Evolutionary conservation across 1,140 invertebrate genomes (phyloP).

Genomic region (Arctopsyche grandis): DNA sequence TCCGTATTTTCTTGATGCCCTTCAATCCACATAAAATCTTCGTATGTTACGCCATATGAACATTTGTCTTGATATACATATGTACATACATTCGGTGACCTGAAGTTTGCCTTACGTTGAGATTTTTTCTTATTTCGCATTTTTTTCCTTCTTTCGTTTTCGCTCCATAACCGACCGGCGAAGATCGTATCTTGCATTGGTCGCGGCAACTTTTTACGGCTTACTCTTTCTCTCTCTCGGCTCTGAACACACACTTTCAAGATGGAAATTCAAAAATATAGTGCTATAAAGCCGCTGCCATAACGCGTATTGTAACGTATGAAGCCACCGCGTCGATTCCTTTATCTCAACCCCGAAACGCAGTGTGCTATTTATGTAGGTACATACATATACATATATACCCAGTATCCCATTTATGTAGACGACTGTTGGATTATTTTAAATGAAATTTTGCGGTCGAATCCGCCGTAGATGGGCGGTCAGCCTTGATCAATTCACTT

Average conservation of each 20-base stretch:
- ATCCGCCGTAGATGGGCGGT: too few relatives aligned
- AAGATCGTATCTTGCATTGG: background rate
- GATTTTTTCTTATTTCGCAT: background rate
- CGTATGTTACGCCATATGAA: conserved; percentile 7
- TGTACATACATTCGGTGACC: background rate
- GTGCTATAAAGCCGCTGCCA: background rate
- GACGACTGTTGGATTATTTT: too few relatives aligned
- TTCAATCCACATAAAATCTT: conserved; percentile 13
- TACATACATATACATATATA: too few relatives aligned
- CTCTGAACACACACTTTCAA: background rate
- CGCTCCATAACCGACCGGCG: background rate
- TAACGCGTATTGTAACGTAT: too few relatives aligned
- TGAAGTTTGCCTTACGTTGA: background rate
- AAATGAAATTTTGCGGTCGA: too few relatives aligned
- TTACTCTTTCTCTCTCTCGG: background rate
- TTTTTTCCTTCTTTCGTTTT: background rate
- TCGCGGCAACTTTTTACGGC: background rate
- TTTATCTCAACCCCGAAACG: too few relatives aligned
- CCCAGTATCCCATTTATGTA: too few relatives aligned
- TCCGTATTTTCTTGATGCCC: conserved; percentile 7
- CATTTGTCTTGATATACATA: conserved; percentile 28
- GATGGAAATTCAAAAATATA: conserved; percentile 27
- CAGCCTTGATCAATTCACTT: background rate
- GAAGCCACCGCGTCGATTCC: too few relatives aligned
- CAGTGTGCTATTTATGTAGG: too few relatives aligned